Conservation (phyloP, 2,113 vertebrate genomes). For the Forbesichthys agassizii region DNA sequence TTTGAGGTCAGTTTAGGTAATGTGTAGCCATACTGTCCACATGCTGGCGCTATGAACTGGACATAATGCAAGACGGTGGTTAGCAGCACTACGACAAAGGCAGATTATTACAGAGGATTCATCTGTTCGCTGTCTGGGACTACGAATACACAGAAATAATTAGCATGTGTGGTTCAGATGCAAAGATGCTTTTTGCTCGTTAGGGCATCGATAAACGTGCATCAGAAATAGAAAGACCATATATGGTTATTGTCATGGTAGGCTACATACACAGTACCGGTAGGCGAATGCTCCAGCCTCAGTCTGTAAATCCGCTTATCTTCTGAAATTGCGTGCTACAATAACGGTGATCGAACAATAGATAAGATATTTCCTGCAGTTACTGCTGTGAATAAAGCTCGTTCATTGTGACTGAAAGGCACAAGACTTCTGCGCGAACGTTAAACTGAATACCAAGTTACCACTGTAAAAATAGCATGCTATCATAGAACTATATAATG, state of each 20-base stretch:
- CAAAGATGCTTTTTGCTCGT: not conserved
- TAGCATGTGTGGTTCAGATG: not conserved
- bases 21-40: no score
- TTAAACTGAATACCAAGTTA: conserved; percentile 10
- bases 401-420: conserved; percentile 26
- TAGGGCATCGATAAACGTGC: conserved; percentile 7
- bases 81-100: conserved; percentile 19
- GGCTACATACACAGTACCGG: not conserved
- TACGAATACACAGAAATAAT: not conserved
- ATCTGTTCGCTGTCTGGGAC: not conserved
- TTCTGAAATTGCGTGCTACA: conserved; percentile 2
- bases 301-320: conserved; percentile 44
- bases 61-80: no score
- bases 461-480: not conserved
- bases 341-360: not conserved
- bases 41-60: no score
- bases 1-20: no score
- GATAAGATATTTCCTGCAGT: not conserved
- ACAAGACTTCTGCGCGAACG: conserved; percentile 1
- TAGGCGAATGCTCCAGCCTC: not conserved
- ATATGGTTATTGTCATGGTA: conserved; percentile 46
- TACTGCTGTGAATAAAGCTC: not conserved
- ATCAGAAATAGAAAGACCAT: not conserved
- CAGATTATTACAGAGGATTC: conserved; percentile 47
- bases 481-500: not conserved